Conservation (phyloP, 2,797 vertebrate species). For the Tympanoctomys barrerae region DNA sequence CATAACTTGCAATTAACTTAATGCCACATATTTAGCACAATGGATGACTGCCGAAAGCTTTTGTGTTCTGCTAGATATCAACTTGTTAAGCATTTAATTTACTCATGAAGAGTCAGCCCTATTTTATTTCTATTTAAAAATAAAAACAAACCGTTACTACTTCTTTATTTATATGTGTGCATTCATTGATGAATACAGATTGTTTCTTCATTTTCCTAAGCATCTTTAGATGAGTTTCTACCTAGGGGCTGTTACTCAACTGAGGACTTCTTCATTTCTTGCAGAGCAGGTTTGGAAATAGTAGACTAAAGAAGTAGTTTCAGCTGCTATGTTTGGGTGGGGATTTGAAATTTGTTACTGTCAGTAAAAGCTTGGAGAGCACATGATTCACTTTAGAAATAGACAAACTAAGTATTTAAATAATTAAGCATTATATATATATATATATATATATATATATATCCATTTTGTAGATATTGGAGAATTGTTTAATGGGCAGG, state of each 20-base stretch:
- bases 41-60: constrained; percentile 56
- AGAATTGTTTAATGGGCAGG: not conserved
- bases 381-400: not conserved
- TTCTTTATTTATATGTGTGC: not conserved
- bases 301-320: not conserved
- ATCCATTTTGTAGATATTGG: not conserved
- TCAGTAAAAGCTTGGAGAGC: not conserved
- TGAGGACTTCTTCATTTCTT: not conserved
- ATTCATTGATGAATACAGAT: constrained; percentile 21
- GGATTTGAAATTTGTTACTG: not conserved
- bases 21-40: constrained; percentile 55
- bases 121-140: constrained; percentile 62
- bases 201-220: not conserved
- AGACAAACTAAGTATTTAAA: not conserved
- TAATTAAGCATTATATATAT: not conserved
- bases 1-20: constrained; percentile 67
- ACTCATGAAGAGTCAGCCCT: constrained; percentile 2
- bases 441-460: not conserved
- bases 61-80: constrained; percentile 36
- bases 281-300: not conserved
- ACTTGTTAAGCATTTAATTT: constrained; percentile 69
- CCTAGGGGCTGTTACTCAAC: not conserved
- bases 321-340: not conserved
- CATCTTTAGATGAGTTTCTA: constrained; percentile 12
- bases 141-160: constrained; percentile 14